Evolutionary conservation across 2,797 vertebrate species (phyloP).

Genomic region (Sebastes nivosus): DNA sequence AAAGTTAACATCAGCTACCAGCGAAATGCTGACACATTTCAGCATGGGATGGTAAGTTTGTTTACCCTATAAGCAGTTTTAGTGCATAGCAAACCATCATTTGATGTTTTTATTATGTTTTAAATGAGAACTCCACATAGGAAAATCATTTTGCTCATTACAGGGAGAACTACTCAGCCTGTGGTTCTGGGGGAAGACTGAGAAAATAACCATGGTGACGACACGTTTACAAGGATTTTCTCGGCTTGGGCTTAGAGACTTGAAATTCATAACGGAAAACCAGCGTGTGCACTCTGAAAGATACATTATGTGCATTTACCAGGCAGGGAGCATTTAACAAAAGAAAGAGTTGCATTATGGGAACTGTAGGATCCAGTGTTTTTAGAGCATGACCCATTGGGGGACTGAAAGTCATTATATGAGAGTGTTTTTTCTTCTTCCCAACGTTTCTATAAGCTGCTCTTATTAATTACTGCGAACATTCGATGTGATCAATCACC

Average conservation of each 20-base stretch:
- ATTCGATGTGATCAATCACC: not conserved
- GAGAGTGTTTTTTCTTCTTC: not conserved
- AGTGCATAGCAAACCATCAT: not conserved
- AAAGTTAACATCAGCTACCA: not conserved
- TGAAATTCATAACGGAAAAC: constrained; percentile 3
- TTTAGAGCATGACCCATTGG: not conserved
- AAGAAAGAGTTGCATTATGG: not conserved
- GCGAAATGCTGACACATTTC: constrained; percentile 1
- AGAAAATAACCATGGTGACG: not conserved
- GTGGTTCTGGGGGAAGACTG: not conserved
- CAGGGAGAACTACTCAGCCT: not conserved
- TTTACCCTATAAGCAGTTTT: constrained; percentile 29
- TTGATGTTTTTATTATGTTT: constrained; percentile 24
- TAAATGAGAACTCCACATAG: not conserved
- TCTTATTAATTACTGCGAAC: not conserved
- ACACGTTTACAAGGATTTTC: not conserved
- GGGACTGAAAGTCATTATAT: not conserved
- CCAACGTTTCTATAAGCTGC: not conserved
- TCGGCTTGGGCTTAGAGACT: not conserved
- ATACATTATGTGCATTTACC: not conserved
- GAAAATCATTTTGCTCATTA: not conserved
- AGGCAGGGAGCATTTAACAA: not conserved
- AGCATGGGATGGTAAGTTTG: constrained; percentile 13
- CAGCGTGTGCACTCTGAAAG: not conserved
- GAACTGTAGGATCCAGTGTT: not conserved